A percentile compares a stretch with the other conserved stretches of the same genome.
Evolutionary conservation across 1,140 invertebrate species (phyloP).

Genomic region (Drosophila pruinosa): DNA sequence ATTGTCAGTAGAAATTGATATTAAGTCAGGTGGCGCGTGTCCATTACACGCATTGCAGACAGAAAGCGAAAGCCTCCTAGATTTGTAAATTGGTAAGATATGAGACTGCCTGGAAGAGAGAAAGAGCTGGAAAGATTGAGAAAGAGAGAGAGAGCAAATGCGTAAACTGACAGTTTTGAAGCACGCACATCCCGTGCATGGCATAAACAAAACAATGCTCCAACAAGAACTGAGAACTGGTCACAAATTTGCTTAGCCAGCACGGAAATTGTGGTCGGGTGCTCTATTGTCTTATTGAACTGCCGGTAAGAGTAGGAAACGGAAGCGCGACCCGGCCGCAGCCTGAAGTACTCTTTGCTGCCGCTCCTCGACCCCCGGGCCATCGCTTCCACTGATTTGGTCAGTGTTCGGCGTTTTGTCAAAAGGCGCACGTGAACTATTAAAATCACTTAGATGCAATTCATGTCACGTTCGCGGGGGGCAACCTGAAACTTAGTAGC

Average conservation of each 20-base stretch:
- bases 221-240: slow-evolving; percentile 8
- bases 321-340: slow-evolving; percentile 45
- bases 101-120: neutral
- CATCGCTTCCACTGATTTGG: neutral
- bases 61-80: slow-evolving; percentile 45
- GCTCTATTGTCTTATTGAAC: slow-evolving; percentile 45
- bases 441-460: slow-evolving; percentile 80
- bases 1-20: slow-evolving; percentile 61
- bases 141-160: neutral
- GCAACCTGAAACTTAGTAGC: slow-evolving; percentile 60
- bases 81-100: neutral
- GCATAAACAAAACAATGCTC: slow-evolving; percentile 62
- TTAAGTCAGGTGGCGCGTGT: slow-evolving; percentile 78
- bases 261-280: slow-evolving; percentile 54
- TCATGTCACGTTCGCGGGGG: slow-evolving; percentile 67
- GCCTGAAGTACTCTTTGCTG: slow-evolving; percentile 10
- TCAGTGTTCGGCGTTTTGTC: slow-evolving; percentile 63
- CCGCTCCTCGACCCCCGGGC: neutral
- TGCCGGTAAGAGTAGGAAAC: slow-evolving; percentile 16
- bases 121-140: neutral
- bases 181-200: slow-evolving; percentile 62
- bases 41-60: slow-evolving; percentile 71
- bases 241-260: slow-evolving; percentile 63
- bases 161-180: slow-evolving; percentile 68
- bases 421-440: slow-evolving; percentile 79